Evolutionary conservation across 2,888 invertebrate genomes (phyloP).

Genomic region (Lottia scabra): DNA sequence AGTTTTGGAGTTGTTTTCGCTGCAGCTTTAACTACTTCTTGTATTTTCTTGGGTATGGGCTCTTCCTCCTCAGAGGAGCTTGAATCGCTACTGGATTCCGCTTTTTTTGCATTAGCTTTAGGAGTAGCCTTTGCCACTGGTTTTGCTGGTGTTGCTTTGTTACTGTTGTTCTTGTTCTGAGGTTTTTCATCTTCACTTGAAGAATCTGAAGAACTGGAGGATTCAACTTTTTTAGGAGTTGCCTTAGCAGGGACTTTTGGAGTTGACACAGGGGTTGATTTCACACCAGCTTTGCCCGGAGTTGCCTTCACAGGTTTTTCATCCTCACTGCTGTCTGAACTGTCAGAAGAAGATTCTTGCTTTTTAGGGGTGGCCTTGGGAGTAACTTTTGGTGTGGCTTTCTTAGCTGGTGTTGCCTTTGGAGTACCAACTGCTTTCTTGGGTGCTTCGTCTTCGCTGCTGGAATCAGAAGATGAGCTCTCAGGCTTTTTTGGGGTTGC

Average conservation of each 20-base stretch:
- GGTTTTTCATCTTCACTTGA: neutral
- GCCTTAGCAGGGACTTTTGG: neutral
- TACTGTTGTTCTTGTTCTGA: constrained; percentile 2
- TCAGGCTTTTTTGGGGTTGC: neutral
- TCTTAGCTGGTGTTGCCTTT: neutral
- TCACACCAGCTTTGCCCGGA: neutral
- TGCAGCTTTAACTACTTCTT: neutral
- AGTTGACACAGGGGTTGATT: neutral
- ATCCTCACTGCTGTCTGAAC: constrained; percentile 15
- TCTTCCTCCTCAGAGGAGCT: neutral
- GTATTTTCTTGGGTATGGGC: neutral
- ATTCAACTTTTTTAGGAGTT: neutral
- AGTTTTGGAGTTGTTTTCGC: constrained; percentile 2
- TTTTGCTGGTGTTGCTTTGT: constrained; percentile 11
- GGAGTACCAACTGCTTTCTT: neutral
- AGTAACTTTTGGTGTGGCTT: neutral
- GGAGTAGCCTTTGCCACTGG: neutral
- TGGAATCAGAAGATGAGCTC: neutral
- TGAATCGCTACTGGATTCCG: neutral
- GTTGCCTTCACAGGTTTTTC: neutral
- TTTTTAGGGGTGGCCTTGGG: constrained; percentile 6
- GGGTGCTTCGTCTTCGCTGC: neutral
- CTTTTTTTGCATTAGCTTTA: neutral
- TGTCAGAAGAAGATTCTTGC: constrained; percentile 22
- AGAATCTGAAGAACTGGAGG: neutral